Conservation (phyloP, 2,113 vertebrate genomes). For the Numenius arquata region DNA sequence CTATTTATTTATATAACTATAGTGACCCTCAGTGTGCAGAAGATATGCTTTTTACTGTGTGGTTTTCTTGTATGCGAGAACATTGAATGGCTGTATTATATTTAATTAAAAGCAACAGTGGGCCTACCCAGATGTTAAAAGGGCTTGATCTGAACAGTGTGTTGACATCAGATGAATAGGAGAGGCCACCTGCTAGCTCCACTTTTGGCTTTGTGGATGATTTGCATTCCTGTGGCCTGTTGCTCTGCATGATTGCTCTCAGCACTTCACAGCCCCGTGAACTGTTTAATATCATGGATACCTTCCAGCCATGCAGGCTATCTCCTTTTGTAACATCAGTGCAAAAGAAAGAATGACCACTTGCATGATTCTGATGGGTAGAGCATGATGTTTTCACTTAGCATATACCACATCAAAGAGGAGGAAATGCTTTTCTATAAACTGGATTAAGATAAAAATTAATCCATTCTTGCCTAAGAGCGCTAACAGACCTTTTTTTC, state of each 20-base stretch:
- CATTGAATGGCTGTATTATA: conserved; percentile 80
- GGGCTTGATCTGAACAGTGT: conserved; percentile 79
- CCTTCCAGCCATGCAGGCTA: conserved; percentile 79
- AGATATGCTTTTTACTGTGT: conserved; percentile 73
- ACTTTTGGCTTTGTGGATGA: conserved; percentile 83
- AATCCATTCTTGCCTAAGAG: conserved; percentile 77
- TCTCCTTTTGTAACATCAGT: conserved; percentile 74
- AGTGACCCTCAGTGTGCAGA: conserved; percentile 75
- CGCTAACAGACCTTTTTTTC: conserved; percentile 25
- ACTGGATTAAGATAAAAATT: conserved; percentile 73
- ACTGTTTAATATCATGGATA: conserved; percentile 88
- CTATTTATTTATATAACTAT: conserved; percentile 83
- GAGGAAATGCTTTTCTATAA: conserved; percentile 60
- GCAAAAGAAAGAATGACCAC: conserved; percentile 55
- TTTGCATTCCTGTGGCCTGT: conserved; percentile 97
- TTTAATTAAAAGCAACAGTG: conserved; percentile 90
- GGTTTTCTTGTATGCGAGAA: conserved; percentile 76
- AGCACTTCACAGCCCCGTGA: conserved; percentile 84
- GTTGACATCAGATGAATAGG: conserved; percentile 88
- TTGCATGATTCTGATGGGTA: conserved; percentile 53
- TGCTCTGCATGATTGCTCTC: conserved; percentile 88
- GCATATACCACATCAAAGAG: conserved; percentile 66
- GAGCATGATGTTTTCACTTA: conserved; percentile 69
- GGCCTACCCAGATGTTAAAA: conserved; percentile 84
- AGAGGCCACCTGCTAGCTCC: conserved; percentile 93